phyloP scores from a whole-genome alignment of 2,113 vertebrate genomes.

The Boulengeromyrus knoepffleri region DNA sequence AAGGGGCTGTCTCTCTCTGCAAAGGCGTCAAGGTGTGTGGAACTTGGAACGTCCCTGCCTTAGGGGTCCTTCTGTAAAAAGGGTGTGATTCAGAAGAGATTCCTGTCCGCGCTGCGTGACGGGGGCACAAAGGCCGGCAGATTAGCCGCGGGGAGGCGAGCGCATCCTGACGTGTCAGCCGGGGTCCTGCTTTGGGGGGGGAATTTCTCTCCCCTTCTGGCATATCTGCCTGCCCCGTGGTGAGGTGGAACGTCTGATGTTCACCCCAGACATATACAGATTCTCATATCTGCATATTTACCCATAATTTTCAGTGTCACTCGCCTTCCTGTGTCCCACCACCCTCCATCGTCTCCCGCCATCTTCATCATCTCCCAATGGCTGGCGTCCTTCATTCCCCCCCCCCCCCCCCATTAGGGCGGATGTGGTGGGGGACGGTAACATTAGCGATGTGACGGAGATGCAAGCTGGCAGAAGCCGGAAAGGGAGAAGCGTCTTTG shows the following conservation, averaged over 20 bases:
- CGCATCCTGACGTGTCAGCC: background rate
- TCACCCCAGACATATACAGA: background rate
- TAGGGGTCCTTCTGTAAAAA: background rate
- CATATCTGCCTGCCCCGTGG: background rate
- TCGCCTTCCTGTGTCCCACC: background rate
- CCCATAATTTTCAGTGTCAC: background rate
- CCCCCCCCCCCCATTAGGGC: background rate
- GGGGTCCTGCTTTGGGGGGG: background rate
- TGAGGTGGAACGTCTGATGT: background rate
- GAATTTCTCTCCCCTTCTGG: background rate
- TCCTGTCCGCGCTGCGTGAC: background rate
- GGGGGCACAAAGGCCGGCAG: background rate
- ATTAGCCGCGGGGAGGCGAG: slow-evolving; percentile 5
- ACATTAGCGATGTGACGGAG: background rate
- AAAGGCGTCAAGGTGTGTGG: background rate
- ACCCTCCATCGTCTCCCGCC: background rate
- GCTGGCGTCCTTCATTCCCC: background rate
- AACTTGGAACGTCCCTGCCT: background rate
- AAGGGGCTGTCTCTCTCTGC: background rate
- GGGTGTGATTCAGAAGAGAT: slow-evolving; percentile 2
- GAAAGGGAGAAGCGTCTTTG: background rate
- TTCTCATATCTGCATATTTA: background rate
- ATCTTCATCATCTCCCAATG: no score
- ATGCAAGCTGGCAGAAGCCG: background rate
- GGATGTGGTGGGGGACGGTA: background rate